A percentile compares a stretch with the other conserved stretches of the same genome.
These are phyloP conservation scores for Melanocharis versteri DNA, from an alignment of 2,113 vertebrate species.

Conservation along the genomic window DNA sequence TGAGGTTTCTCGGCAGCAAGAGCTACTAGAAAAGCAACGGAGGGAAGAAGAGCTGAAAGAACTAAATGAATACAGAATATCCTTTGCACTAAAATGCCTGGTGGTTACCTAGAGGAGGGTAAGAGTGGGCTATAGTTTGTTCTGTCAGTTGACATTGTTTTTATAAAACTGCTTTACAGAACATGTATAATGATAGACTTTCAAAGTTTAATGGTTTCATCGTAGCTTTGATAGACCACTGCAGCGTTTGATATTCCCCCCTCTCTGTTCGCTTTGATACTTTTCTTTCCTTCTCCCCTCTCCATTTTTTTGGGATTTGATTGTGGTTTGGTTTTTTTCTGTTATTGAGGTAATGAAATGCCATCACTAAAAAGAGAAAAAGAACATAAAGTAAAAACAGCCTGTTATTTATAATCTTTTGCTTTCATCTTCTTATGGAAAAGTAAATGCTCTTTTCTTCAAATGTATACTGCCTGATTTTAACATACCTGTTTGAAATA, in stretches of 20 bases:
- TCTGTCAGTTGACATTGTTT: neutral
- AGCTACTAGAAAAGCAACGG: constrained; percentile 91
- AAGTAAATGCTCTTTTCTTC: neutral
- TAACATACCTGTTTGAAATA: neutral
- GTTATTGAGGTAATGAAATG: neutral
- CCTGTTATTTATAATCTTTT: neutral
- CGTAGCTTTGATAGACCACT: neutral
- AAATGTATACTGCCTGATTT: neutral
- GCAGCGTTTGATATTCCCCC: neutral
- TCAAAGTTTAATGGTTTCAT: neutral
- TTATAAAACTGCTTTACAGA: neutral
- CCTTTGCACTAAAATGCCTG: constrained; percentile 72
- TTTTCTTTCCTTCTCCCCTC: neutral
- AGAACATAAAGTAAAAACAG: neutral
- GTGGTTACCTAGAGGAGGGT: neutral
- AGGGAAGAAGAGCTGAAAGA: constrained; percentile 92
- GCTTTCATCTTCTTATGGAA: neutral
- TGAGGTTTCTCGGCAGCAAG: constrained; percentile 94
- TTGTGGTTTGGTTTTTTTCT: neutral
- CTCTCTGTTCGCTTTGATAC: too few species aligned
- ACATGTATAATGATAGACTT: neutral
- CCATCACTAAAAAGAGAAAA: neutral
- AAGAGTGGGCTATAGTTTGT: neutral
- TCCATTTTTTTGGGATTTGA: neutral
- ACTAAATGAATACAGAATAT: constrained; percentile 95